Conservation (phyloP, 2,113 vertebrate species). For the Murina feae region DNA sequence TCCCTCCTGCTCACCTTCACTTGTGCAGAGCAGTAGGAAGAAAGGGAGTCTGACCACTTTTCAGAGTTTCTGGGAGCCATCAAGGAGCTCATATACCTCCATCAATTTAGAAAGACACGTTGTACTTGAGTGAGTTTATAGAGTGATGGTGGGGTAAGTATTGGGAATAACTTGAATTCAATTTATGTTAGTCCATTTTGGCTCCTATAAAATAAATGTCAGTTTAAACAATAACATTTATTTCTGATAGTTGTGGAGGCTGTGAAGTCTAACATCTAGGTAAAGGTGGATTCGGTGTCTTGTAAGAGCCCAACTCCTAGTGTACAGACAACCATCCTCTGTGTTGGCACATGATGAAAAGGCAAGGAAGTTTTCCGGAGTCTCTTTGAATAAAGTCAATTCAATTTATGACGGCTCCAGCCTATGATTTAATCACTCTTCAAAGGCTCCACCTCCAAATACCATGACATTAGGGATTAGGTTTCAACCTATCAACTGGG, state of each 20-base stretch:
- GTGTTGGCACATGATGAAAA: background rate
- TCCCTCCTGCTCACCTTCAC: background rate
- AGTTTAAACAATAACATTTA: background rate
- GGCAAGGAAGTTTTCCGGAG: background rate
- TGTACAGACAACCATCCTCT: background rate
- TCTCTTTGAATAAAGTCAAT: background rate
- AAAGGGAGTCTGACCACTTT: background rate
- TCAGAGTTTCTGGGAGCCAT: background rate
- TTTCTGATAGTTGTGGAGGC: background rate
- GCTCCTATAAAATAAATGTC: too few relatives aligned
- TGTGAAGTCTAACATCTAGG: background rate
- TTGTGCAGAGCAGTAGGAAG: background rate
- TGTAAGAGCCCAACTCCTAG: background rate
- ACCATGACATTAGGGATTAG: background rate
- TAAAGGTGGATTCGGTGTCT: background rate
- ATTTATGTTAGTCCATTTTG: background rate
- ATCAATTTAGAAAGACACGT: background rate
- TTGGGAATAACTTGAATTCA: background rate
- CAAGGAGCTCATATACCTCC: background rate
- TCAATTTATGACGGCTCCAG: background rate
- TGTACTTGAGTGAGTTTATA: background rate
- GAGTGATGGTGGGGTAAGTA: background rate
- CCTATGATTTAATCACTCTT: too few relatives aligned
- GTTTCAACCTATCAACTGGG: background rate
- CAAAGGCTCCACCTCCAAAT: background rate